phyloP scores from a whole-genome alignment of 2,797 vertebrate genomes.

The Squalus acanthias region DNA sequence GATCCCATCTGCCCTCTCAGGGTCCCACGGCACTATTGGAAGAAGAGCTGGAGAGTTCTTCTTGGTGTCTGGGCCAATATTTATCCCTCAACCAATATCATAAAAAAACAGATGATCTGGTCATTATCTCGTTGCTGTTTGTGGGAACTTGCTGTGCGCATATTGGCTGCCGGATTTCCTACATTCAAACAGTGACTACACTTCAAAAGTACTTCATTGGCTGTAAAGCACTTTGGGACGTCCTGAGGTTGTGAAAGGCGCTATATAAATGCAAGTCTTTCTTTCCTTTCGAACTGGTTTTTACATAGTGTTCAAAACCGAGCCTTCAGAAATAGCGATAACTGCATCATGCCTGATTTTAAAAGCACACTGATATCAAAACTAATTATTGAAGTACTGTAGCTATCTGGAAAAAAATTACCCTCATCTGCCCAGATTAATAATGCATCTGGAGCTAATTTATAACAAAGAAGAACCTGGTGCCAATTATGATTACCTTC shows the following conservation, averaged over 20 bases:
- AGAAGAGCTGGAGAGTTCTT: neutral
- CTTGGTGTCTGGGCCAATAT: neutral
- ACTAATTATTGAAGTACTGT: constrained; percentile 23
- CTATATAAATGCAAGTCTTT: neutral
- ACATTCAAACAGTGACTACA: neutral
- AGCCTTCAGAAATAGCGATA: neutral
- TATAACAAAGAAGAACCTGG: constrained; percentile 17
- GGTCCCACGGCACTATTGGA: neutral
- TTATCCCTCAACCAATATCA: neutral
- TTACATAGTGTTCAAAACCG: neutral
- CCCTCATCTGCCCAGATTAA: constrained; percentile 10
- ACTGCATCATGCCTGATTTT: neutral
- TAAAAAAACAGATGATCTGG: neutral
- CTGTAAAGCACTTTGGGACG: neutral
- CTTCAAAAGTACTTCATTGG: neutral
- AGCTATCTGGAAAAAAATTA: neutral
- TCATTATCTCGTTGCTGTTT: neutral
- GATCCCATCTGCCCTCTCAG: neutral
- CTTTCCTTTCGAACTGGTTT: neutral
- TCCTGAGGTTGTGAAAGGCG: neutral
- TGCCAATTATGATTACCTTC: constrained; percentile 28
- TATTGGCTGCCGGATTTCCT: neutral
- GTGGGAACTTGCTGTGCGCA: neutral
- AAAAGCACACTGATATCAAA: constrained; percentile 15
- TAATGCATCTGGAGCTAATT: constrained; percentile 24